Evolutionary conservation across 1,140 invertebrate genomes (phyloP), one percentile per base, ranked within the genome.

Genomic region (Proctacanthus coquilletti): DNA sequence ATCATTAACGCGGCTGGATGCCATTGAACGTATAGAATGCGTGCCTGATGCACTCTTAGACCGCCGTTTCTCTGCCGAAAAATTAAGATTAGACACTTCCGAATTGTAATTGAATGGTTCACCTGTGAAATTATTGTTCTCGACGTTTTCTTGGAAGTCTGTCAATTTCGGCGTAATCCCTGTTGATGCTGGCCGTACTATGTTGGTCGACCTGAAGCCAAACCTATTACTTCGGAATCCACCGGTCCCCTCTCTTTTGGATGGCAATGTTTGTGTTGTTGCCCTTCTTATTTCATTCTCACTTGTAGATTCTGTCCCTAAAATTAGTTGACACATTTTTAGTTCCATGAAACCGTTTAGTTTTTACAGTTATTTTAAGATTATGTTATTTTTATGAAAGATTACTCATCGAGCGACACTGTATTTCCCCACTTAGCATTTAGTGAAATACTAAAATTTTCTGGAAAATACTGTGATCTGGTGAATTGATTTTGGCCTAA

Each of bases 11-110:
- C 23, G 23, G 23, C 23, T 15, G 18, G 17, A 5, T 18, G 27
- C 4, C 20, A 17, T 18, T 41, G 31, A 8, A 21, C 17, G 18
- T 29, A 20, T 36, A 21, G 33, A 34, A n/a, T 17, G 29, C 15
- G 39, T 15, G 18, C 32, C 19, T 15, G 21, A 25, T 45, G 56
- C 57, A 46, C 56, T 60, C 49, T 60, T 60, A 13, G 57, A 60
- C 32, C 57, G 56, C n/a, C 56, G 53, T 43, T 60, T 60, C 33
- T 53, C 56, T 60, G 18, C 19, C n/a, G 6, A 13, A 15, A 34
- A 34, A 4, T 23, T 14, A 23, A 37, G 6, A 17, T 15, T 23
- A 37, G 35, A 11, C n/a, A n/a, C n/a, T n/a, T 15, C 17, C 29
- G n/a, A 15, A 30, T 13, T 30, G 6, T 13, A 11, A 13, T 5